Percentiles rank a stretch among this genome's conserved stretches.
Conservation (phyloP, 2,888 invertebrate species). For the Xestia xanthographa region DNA sequence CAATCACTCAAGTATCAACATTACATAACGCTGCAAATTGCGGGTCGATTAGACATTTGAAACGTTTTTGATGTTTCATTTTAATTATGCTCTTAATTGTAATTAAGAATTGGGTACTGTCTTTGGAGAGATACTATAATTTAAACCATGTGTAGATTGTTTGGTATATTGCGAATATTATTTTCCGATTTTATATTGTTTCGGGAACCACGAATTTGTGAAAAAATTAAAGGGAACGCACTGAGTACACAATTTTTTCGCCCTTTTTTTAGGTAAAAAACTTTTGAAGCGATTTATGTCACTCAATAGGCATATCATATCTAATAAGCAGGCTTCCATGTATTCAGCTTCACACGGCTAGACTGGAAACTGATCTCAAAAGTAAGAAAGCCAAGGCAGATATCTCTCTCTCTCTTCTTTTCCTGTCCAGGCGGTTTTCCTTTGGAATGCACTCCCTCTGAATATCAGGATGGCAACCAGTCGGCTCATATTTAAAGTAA, state of each 20-base stretch:
- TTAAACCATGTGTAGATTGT: not conserved
- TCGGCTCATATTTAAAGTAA: no score
- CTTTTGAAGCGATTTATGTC: no score
- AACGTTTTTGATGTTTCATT: not conserved
- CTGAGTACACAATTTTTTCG: not conserved
- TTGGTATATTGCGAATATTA: not conserved
- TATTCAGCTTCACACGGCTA: not conserved
- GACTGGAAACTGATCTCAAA: not conserved
- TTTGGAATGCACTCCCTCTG: no score
- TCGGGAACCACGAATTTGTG: not conserved
- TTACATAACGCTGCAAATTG: slow-evolving; percentile 24
- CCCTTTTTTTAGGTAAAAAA: not conserved
- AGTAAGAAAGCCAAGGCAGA: not conserved
- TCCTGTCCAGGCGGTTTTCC: no score
- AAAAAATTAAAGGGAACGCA: not conserved
- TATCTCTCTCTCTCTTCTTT: no score
- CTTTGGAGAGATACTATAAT: not conserved
- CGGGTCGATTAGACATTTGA: slow-evolving; percentile 17
- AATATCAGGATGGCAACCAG: no score
- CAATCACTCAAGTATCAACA: slow-evolving; percentile 26
- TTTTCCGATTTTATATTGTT: not conserved
- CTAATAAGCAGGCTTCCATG: not conserved
- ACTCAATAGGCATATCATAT: no score
- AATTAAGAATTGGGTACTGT: not conserved
- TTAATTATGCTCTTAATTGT: not conserved